A percentile compares a stretch with the other conserved stretches of the same genome.
phyloP scores from a whole-genome alignment of 2,113 vertebrate genomes.

The Tupaia tana region DNA sequence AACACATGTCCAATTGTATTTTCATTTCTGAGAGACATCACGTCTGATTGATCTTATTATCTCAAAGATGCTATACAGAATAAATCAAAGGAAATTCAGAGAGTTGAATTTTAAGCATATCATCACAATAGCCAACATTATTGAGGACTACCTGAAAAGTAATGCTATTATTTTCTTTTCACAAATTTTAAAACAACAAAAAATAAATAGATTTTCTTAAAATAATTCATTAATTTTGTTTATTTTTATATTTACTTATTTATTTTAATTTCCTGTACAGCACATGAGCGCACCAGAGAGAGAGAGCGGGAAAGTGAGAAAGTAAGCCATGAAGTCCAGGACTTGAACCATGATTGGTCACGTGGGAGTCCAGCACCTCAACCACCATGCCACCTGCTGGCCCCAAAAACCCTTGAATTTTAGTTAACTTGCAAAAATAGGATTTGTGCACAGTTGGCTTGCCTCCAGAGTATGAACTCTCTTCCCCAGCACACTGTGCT shows the following conservation, averaged over 20 bases:
- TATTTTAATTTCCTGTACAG: too few relatives aligned
- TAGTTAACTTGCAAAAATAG: not conserved
- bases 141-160: not conserved
- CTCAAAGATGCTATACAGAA: not conserved
- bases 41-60: not conserved
- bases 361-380: too few relatives aligned
- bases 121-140: not conserved
- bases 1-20: not conserved
- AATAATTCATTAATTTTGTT: too few relatives aligned
- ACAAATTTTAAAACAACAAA: not conserved
- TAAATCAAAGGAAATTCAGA: conserved; percentile 28
- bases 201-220: too few relatives aligned
- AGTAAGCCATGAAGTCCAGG: too few relatives aligned
- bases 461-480: not conserved
- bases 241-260: too few relatives aligned
- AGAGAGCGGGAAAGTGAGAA: too few relatives aligned
- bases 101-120: not conserved
- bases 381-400: too few relatives aligned
- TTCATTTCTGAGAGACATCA: not conserved
- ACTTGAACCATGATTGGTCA: too few relatives aligned
- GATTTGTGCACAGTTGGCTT: not conserved
- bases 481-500: not conserved
- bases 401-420: not conserved
- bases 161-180: not conserved
- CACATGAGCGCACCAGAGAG: too few relatives aligned